These are phyloP conservation scores for Brevimyrus niger DNA, from an alignment of 2,113 vertebrate genomes.

Conservation along the genomic window DNA sequence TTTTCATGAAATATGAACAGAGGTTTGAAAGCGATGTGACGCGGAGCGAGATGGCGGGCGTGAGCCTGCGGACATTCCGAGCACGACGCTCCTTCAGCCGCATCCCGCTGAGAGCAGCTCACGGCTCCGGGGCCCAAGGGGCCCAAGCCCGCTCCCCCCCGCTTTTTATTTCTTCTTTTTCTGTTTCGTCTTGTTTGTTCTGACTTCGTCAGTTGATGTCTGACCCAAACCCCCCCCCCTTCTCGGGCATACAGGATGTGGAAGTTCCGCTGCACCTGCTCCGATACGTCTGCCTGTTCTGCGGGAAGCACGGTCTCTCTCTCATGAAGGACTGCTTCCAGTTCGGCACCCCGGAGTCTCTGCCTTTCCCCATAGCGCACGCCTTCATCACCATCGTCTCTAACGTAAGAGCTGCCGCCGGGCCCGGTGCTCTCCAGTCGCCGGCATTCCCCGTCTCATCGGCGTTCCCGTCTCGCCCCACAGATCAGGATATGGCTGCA, in stretches of 20 bases:
- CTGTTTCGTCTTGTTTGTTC: not conserved
- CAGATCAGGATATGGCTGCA: conserved; percentile 99
- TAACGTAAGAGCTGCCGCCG: conserved; percentile 73
- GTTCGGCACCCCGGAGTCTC: conserved; percentile 81
- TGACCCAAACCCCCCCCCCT: not conserved
- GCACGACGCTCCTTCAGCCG: not conserved
- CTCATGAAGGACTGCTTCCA: conserved; percentile 99
- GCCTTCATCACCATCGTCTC: conserved; percentile 98
- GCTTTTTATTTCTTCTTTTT: not conserved
- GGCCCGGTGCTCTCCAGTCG: not conserved
- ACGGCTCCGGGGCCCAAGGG: no score
- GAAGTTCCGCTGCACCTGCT: conserved; percentile 97
- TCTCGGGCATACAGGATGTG: conserved; percentile 69
- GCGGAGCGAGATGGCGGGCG: not conserved
- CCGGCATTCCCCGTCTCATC: not conserved
- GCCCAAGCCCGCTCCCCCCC: no score
- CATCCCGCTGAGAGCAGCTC: not conserved
- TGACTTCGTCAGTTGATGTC: not conserved
- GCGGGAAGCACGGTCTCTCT: conserved; percentile 94
- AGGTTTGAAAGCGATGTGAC: not conserved
- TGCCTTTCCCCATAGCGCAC: conserved; percentile 94
- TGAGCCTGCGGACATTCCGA: not conserved
- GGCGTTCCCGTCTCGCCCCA: conserved; percentile 32
- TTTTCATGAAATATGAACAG: not conserved
- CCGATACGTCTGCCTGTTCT: conserved; percentile 96